Percentiles rank a stretch among this genome's conserved stretches.
phyloP scores from a whole-genome alignment of 2,888 invertebrate species.

The Argyresthia goedartella region DNA sequence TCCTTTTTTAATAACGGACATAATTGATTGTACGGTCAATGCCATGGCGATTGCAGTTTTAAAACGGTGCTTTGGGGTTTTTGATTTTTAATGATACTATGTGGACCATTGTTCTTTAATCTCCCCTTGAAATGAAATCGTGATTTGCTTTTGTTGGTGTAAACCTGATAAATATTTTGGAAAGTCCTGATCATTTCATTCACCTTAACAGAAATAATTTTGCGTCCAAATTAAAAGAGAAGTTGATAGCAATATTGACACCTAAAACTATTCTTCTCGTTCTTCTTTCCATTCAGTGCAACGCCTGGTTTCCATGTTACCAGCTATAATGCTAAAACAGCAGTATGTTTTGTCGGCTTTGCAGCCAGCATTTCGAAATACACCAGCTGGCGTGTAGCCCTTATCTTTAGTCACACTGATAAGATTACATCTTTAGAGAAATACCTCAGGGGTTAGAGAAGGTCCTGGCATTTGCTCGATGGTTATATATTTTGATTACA shows the following conservation, averaged over 20 bases:
- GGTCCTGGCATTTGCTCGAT: slow-evolving; percentile 1
- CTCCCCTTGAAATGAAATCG: neutral
- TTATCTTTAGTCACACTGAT: slow-evolving; percentile 8
- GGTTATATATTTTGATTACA: neutral
- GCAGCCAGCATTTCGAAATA: neutral
- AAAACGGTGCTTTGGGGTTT: slow-evolving; percentile 1
- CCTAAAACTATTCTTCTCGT: too few relatives aligned
- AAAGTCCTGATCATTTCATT: too few relatives aligned
- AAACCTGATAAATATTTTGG: too few relatives aligned
- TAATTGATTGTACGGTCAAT: slow-evolving; percentile 21
- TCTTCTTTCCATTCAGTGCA: too few relatives aligned
- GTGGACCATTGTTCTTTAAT: slow-evolving; percentile 1
- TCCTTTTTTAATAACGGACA: slow-evolving; percentile 24
- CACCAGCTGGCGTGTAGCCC: slow-evolving; percentile 1
- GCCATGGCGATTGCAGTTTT: neutral
- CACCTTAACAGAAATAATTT: too few relatives aligned
- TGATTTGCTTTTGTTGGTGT: neutral
- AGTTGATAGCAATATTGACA: too few relatives aligned
- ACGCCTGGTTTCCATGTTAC: too few relatives aligned
- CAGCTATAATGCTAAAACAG: too few relatives aligned
- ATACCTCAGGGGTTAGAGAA: slow-evolving; percentile 7
- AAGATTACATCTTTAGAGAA: slow-evolving; percentile 7
- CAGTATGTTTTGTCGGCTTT: too few relatives aligned
- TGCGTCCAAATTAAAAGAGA: too few relatives aligned
- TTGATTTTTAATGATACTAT: neutral